Conservation (phyloP, 1,140 invertebrate genomes). For the Drosophila pseudoobscura region DNA sequence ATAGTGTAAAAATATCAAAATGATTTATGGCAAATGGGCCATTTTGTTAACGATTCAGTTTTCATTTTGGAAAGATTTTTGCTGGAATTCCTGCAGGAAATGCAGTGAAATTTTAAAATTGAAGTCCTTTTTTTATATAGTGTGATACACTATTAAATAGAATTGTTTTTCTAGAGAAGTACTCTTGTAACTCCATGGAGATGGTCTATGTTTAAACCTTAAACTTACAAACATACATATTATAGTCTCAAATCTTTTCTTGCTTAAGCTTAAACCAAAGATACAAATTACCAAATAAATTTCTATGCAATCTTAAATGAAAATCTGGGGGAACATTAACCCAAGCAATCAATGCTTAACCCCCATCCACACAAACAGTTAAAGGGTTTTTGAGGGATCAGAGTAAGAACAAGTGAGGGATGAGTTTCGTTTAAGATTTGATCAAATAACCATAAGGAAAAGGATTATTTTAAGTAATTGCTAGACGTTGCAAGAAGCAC, state of each 20-base stretch:
- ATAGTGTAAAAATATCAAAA: constrained; percentile 17
- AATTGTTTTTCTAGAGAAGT: too few species aligned
- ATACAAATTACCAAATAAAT: constrained; percentile 43
- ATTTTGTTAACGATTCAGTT: not conserved
- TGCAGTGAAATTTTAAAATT: too few species aligned
- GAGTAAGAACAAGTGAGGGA: constrained; percentile 40
- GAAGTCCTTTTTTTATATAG: too few species aligned
- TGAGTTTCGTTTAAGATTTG: constrained; percentile 59
- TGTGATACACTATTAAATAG: too few species aligned
- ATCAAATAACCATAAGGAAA: constrained; percentile 68
- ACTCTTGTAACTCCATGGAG: not conserved
- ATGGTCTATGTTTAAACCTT: not conserved
- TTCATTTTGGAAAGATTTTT: too few species aligned
- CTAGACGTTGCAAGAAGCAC: constrained; percentile 43
- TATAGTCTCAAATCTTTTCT: not conserved
- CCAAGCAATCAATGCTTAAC: constrained; percentile 35
- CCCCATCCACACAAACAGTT: constrained; percentile 41
- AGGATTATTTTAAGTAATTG: constrained; percentile 82
- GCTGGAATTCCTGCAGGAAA: too few species aligned
- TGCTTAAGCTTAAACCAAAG: not conserved
- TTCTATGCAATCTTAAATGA: constrained; percentile 63
- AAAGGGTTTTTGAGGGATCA: constrained; percentile 51
- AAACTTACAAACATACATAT: not conserved
- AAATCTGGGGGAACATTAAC: constrained; percentile 54
- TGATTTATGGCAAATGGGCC: constrained; percentile 11